phyloP scores from a whole-genome alignment of 2,113 vertebrate species.

The Hippocampus mohnikei region DNA sequence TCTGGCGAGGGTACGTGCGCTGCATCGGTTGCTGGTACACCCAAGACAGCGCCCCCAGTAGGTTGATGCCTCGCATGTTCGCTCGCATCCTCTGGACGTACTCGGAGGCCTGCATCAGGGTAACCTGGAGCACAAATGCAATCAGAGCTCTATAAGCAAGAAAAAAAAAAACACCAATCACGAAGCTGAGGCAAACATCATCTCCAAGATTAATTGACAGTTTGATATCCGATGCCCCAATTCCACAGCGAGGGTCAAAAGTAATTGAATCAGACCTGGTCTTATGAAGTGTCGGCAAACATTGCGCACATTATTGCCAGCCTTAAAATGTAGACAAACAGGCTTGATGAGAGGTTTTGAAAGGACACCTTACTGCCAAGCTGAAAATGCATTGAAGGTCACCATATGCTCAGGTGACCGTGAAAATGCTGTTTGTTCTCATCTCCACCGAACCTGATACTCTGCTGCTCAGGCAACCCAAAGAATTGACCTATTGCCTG shows the following conservation, averaged over 20 bases:
- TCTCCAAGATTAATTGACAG: constrained; percentile 25
- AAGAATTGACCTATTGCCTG: constrained; percentile 51
- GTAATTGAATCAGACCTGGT: constrained; percentile 36
- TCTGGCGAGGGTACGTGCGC: constrained; percentile 84
- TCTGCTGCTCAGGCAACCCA: constrained; percentile 72
- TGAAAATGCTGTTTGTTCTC: constrained; percentile 63
- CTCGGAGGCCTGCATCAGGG: constrained; percentile 73
- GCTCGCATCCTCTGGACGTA: constrained; percentile 75
- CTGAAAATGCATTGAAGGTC: constrained; percentile 67
- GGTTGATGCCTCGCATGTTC: constrained; percentile 66
- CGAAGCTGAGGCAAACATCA: constrained; percentile 35
- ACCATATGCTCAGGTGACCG: constrained; percentile 68
- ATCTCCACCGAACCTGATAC: constrained; percentile 69
- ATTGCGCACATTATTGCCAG: constrained; percentile 48
- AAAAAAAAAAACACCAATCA: constrained; percentile 10
- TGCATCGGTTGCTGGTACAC: constrained; percentile 82
- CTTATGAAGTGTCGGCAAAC: constrained; percentile 53
- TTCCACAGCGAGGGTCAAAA: constrained; percentile 20
- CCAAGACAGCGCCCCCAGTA: constrained; percentile 83
- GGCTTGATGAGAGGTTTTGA: constrained; percentile 28
- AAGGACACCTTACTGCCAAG: constrained; percentile 29
- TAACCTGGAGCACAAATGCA: constrained; percentile 70
- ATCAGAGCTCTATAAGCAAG: constrained; percentile 3
- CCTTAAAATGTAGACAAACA: constrained; percentile 51
- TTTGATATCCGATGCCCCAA: constrained; percentile 44